Evolutionary conservation across 2,113 vertebrate genomes (phyloP).

Genomic region (Notarius quadriscutis): DNA sequence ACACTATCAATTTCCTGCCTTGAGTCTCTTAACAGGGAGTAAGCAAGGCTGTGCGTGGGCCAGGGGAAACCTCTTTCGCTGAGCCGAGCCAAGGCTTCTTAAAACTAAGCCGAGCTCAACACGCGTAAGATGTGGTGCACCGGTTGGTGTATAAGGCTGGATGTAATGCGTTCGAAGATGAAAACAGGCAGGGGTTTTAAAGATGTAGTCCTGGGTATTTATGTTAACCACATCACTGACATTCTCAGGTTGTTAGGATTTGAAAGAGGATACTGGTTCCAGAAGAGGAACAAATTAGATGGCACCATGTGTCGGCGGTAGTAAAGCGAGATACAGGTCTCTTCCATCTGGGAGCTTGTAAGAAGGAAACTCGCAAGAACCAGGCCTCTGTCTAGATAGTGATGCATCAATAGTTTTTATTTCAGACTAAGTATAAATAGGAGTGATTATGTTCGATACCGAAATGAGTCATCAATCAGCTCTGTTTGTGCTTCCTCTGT

Average conservation of each 20-base stretch:
- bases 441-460: neutral
- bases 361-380: neutral
- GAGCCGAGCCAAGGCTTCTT: constrained; percentile 37
- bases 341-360: neutral
- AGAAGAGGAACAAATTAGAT: neutral
- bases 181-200: constrained; percentile 10
- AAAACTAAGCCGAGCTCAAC: constrained; percentile 18
- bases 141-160: neutral
- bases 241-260: constrained; percentile 8
- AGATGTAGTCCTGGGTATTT: constrained; percentile 13
- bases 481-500: no score
- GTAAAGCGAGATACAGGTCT: neutral
- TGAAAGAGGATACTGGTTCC: neutral
- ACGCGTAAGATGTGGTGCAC: neutral
- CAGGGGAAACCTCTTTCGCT: constrained; percentile 47
- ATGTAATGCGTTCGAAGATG: constrained; percentile 11
- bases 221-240: neutral
- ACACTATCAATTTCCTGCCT: constrained; percentile 74
- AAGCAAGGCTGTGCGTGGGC: constrained; percentile 45
- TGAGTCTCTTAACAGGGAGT: constrained; percentile 51
- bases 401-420: neutral
- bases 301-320: neutral
- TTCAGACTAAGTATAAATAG: neutral
- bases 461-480: no score
- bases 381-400: neutral